phyloP scores from a whole-genome alignment of 2,888 invertebrate genomes.

The Prosopocoilus inquinatus region DNA sequence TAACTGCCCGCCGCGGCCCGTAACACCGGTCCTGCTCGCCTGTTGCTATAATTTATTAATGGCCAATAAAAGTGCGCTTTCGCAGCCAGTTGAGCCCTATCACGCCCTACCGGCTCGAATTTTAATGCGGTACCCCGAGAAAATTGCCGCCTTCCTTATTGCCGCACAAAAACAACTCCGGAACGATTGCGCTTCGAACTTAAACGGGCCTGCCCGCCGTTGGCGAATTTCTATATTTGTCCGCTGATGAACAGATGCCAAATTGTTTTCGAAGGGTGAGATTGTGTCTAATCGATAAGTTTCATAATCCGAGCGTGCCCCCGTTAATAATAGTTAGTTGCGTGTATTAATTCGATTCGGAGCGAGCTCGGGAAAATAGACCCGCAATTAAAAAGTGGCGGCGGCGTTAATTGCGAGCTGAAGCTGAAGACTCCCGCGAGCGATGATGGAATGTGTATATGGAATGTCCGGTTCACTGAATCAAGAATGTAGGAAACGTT shows the following conservation, averaged over 20 bases:
- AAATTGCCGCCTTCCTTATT: constrained; percentile 40
- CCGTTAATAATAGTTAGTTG: constrained; percentile 24
- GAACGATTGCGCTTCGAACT: constrained; percentile 45
- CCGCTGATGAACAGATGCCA: constrained; percentile 26
- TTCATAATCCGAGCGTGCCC: constrained; percentile 22
- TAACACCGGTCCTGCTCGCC: constrained; percentile 32
- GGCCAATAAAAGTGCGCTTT: constrained; percentile 51
- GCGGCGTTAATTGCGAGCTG: constrained; percentile 38
- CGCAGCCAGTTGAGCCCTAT: constrained; percentile 45
- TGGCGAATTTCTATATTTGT: constrained; percentile 14
- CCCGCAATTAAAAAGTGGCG: constrained; percentile 29
- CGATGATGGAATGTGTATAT: constrained; percentile 49
- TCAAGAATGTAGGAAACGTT: constrained; percentile 47
- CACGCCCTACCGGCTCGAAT: constrained; percentile 32
- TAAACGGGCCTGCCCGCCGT: constrained; percentile 39
- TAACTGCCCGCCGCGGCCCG: too few species aligned
- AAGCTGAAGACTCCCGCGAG: constrained; percentile 36
- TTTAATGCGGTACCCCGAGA: constrained; percentile 44
- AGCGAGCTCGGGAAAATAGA: constrained; percentile 21
- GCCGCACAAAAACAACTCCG: constrained; percentile 39
- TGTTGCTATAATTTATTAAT: constrained; percentile 55
- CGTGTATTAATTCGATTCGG: constrained; percentile 25
- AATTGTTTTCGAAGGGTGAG: constrained; percentile 20
- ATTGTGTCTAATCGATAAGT: constrained; percentile 25
- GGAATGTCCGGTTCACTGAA: constrained; percentile 47